Base-by-base conservation (phyloP, 2,888 invertebrate species). In the Hofmannophila pseudospretella region DNA sequence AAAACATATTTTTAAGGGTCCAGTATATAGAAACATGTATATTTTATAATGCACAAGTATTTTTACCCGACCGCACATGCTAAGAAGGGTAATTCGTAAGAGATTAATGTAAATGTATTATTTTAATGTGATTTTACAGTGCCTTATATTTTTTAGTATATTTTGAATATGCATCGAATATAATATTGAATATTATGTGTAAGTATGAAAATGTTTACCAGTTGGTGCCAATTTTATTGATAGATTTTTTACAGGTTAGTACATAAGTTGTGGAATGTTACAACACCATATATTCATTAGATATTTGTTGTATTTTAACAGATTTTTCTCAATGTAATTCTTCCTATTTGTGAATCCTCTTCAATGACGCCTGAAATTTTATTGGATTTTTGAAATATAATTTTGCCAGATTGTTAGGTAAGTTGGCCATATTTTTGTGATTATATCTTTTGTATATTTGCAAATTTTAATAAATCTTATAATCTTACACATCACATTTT, bases 201-300 rank as follows among this genome's bases (percentile, higher is more conserved):
- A 20, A 8, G 8, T 25, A 22, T 36, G n/a, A 22, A 35, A 42
- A 42, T 54, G 59, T 67, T 72, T 71, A 76, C 73, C 74, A 72
- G 55, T 36, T 68, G 70, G 82, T 81, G 82, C 82, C 81, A 82
- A 81, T 75, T 63, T 60, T 20, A 20, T 20, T 63, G 53, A 53
- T n/a, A 53, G 4, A 25, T 4, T 3, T 52, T 48, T 25, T 23
- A 33, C 25, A 26, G 13, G 13, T n/a, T 32, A 25, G 26, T 5
- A 23, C n/a, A 12, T 32, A 32, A 32, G 13, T 22, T n/a, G n/a
- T n/a, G n/a, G n/a, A n/a, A n/a, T n/a, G n/a, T n/a, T n/a, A n/a
- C n/a, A n/a, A n/a, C n/a, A n/a, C n/a, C n/a, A n/a, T n/a, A n/a
- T n/a, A n/a, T n/a, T n/a, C n/a, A n/a, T n/a, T n/a, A n/a, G n/a